phyloP scores from a whole-genome alignment of 2,797 vertebrate species.

The Lagodon rhomboides region DNA sequence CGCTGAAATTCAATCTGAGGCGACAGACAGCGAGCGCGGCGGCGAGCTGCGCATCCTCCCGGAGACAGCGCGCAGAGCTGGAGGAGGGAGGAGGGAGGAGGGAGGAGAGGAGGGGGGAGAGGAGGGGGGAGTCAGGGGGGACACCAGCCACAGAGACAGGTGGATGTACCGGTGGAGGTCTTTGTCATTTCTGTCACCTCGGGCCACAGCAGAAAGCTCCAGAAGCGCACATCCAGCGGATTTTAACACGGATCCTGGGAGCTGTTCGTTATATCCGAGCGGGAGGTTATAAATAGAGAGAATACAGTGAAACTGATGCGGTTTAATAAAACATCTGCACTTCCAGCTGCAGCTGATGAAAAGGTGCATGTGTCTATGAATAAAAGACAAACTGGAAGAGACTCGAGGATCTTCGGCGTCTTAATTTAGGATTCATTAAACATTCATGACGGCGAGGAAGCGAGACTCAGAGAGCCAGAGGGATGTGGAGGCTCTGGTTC shows the following conservation, averaged over 20 bases:
- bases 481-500: too few species aligned
- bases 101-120: too few species aligned
- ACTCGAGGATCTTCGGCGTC: too few species aligned
- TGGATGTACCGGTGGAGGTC: conserved; percentile 24
- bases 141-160: conserved; percentile 37
- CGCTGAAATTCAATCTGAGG: conserved; percentile 59
- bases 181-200: conserved; percentile 10
- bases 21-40: conserved; percentile 55
- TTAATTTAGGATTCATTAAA: too few species aligned
- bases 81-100: background rate
- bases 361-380: too few species aligned
- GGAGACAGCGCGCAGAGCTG: conserved; percentile 1
- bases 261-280: background rate
- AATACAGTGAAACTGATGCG: background rate
- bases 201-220: background rate
- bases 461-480: too few species aligned
- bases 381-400: too few species aligned
- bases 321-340: background rate
- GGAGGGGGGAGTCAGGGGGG: background rate
- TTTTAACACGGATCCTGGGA: background rate
- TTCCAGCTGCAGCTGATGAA: background rate
- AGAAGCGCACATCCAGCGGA: background rate
- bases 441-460: too few species aligned
- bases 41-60: conserved; percentile 35
- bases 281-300: conserved; percentile 16